Percentiles rank a stretch among this genome's conserved stretches.
phyloP scores from a whole-genome alignment of 2,888 invertebrate genomes.

The Amblyteles armatorius region DNA sequence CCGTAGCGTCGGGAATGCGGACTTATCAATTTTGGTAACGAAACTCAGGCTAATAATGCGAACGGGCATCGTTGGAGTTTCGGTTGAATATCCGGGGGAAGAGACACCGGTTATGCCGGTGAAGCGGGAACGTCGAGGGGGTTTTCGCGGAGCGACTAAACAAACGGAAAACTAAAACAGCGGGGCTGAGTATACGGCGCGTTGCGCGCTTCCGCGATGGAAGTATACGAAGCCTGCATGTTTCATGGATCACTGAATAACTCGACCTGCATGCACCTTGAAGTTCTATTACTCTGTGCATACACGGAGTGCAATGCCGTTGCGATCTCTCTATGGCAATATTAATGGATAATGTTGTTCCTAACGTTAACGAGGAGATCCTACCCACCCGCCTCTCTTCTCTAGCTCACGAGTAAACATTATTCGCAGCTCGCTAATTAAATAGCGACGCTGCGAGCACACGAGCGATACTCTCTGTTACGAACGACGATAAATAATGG shows the following conservation, averaged over 20 bases:
- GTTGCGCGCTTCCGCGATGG: slow-evolving; percentile 12
- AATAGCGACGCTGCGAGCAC: background rate
- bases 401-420: slow-evolving; percentile 66
- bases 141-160: slow-evolving; percentile 30
- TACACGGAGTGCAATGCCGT: slow-evolving; percentile 41
- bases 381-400: background rate
- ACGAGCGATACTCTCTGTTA: background rate
- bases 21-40: slow-evolving; percentile 36
- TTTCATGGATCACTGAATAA: slow-evolving; percentile 54
- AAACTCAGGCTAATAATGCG: slow-evolving; percentile 12
- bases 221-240: slow-evolving; percentile 39
- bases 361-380: slow-evolving; percentile 67
- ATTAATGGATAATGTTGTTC: slow-evolving; percentile 71
- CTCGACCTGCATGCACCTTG: slow-evolving; percentile 53
- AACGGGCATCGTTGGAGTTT: background rate
- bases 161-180: slow-evolving; percentile 65
- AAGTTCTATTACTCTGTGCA: slow-evolving; percentile 55
- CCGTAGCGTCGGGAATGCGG: background rate
- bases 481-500: background rate
- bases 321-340: slow-evolving; percentile 61
- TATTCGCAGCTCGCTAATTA: slow-evolving; percentile 55
- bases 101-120: slow-evolving; percentile 17
- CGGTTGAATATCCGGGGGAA: slow-evolving; percentile 3
- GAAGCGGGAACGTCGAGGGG: background rate
- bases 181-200: slow-evolving; percentile 30